A percentile compares a stretch with the other conserved stretches of the same genome.
These are phyloP conservation scores for Limonius californicus DNA, from an alignment of 1,140 invertebrate species.

Conservation along the genomic window DNA sequence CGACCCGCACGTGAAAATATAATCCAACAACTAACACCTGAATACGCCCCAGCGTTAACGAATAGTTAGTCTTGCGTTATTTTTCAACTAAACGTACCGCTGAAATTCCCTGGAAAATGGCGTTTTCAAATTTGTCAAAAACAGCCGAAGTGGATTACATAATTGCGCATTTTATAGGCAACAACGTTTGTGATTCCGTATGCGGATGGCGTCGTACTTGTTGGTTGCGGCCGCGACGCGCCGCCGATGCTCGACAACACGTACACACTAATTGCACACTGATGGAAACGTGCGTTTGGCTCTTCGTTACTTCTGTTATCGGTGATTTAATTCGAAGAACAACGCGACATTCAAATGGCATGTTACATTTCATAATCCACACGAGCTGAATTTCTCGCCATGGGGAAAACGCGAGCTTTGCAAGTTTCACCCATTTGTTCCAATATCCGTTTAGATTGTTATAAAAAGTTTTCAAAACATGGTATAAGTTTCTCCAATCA, in stretches of 20 bases:
- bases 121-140: too few species aligned
- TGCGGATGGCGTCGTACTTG: constrained; percentile 24
- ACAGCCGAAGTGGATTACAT: constrained; percentile 11
- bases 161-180: constrained; percentile 24
- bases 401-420: too few species aligned
- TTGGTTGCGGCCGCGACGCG: constrained; percentile 26
- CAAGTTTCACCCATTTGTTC: too few species aligned
- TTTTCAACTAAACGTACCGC: too few species aligned
- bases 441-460: too few species aligned
- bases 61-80: too few species aligned
- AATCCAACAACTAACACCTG: too few species aligned
- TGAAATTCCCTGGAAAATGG: too few species aligned
- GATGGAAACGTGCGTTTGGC: constrained; percentile 35
- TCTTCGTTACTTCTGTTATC: constrained; percentile 31
- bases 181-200: constrained; percentile 24
- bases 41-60: too few species aligned
- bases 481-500: too few species aligned
- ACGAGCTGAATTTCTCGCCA: not conserved
- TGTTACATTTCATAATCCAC: not conserved
- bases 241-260: constrained; percentile 32
- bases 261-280: constrained; percentile 37
- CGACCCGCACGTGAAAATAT: too few species aligned
- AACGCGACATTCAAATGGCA: constrained; percentile 12
- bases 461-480: too few species aligned
- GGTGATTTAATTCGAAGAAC: constrained; percentile 16